phyloP scores from a whole-genome alignment of 2,888 invertebrate species.

The Lepetodrilus schrolli region DNA sequence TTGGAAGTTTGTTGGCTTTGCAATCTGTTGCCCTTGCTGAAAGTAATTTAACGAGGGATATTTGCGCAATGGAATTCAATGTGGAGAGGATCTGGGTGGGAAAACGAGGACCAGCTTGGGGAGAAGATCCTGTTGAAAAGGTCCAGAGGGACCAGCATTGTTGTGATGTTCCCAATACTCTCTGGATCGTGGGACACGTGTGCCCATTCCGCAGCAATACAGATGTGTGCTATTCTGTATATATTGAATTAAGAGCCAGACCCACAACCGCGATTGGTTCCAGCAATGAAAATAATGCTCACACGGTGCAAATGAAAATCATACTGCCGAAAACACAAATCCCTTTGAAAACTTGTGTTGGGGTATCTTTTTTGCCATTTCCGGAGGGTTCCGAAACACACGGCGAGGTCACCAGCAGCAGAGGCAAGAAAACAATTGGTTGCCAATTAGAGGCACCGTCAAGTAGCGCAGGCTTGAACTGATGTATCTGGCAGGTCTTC shows the following conservation, averaged over 20 bases:
- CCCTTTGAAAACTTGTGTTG: constrained; percentile 30
- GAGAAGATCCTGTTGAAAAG: neutral
- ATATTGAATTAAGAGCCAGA: constrained; percentile 1
- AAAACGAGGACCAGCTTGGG: neutral
- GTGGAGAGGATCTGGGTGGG: neutral
- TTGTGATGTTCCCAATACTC: constrained; percentile 16
- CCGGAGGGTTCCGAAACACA: constrained; percentile 21
- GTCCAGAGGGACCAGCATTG: neutral
- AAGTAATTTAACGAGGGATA: neutral
- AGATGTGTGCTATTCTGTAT: neutral
- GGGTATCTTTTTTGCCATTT: constrained; percentile 29
- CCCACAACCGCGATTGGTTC: constrained; percentile 18
- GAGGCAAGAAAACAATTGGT: constrained; percentile 28
- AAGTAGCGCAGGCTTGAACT: constrained; percentile 21
- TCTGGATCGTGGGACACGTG: neutral
- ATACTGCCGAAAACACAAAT: constrained; percentile 22
- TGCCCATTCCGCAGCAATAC: neutral
- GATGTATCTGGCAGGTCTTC: neutral
- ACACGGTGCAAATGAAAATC: constrained; percentile 26
- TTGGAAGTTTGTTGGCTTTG: too few relatives aligned
- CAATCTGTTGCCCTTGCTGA: neutral
- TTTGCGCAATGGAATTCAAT: neutral
- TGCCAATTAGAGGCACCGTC: constrained; percentile 23
- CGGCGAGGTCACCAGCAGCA: neutral
- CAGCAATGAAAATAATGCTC: constrained; percentile 13